Evolutionary conservation across 2,888 invertebrate genomes (phyloP), one percentile per base, ranked within the genome.

Genomic region (Uropetala carovei): DNA sequence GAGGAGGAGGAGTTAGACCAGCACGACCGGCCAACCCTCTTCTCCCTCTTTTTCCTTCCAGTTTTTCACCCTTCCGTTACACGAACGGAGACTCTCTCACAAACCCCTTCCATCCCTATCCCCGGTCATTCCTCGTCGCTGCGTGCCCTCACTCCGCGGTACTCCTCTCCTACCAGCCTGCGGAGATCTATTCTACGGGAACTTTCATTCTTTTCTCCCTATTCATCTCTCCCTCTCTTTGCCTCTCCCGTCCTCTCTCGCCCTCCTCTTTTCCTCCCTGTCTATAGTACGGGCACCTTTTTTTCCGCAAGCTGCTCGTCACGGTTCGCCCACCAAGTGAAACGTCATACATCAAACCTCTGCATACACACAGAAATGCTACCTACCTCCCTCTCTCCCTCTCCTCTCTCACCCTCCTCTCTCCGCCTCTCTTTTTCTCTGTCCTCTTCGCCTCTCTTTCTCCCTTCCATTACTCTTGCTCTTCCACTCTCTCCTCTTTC

Each of bases 301-400:
- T 85, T 89, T 89, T 89, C 68, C 89, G 89, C 89, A 89, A 89
- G 89, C 89, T 89, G 89, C 89, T 89, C 89, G 89, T 89, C 89
- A 89, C 89, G 89, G 60, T 89, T 89, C 89, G 89, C 89, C 89
- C 89, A 89, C 89, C 89, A 89, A 89, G 89, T 89, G 89, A 89
- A 89, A 89, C 89, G 64, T 89, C 89, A 89, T 89, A 89, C 89
- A 89, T 89, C 89, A 89, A 89, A 89, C 89, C 89, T 64, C 64
- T 89, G 89, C 89, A 68, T 64, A 89, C 89, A 89, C 60, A 58
- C 85, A n/a, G 56, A 83, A 83, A 57, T 43, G 56, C 83, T 83
- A 43, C 83, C 83, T 89, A 68, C 30, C 86, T 86, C 10, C 18
- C 30, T 64, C 64, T 64, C 64, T 60, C 30, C 60, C 64, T 14